Evolutionary conservation across 2,888 invertebrate genomes (phyloP).

Genomic region (Dryococelus australis): DNA sequence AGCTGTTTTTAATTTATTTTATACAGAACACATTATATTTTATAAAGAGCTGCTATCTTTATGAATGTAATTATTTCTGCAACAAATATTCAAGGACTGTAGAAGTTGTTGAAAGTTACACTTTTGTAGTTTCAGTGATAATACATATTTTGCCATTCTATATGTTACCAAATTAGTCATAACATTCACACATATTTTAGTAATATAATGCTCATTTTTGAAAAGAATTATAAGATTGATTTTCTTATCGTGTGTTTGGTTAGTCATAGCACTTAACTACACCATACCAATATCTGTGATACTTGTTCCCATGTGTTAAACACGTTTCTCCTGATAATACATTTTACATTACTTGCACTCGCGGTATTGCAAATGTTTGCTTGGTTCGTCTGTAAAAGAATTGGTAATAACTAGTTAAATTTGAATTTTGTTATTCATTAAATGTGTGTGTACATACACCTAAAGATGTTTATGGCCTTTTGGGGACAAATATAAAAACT

Average conservation of each 20-base stretch:
- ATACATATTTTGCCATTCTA: neutral
- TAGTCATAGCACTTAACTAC: neutral
- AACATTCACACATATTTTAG: neutral
- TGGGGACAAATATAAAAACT: neutral
- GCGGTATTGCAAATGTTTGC: neutral
- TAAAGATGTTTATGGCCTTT: neutral
- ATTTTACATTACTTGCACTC: conserved; percentile 3
- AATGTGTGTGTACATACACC: too few species aligned
- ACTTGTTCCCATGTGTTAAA: neutral
- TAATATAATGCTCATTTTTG: neutral
- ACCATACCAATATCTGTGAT: neutral
- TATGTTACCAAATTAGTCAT: neutral
- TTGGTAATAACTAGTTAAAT: too few species aligned
- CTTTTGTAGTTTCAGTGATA: neutral
- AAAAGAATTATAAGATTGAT: too few species aligned
- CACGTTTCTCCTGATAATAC: neutral
- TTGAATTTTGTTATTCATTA: too few species aligned
- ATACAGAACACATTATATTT: too few species aligned
- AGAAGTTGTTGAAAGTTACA: neutral
- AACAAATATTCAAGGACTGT: neutral
- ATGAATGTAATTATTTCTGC: neutral
- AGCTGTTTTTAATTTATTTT: neutral
- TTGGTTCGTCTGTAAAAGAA: neutral
- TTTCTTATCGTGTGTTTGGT: neutral
- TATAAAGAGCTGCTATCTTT: neutral